These are phyloP conservation scores for Perizoma flavofasciatum DNA, from an alignment of 2,888 invertebrate species.

Conservation along the genomic window DNA sequence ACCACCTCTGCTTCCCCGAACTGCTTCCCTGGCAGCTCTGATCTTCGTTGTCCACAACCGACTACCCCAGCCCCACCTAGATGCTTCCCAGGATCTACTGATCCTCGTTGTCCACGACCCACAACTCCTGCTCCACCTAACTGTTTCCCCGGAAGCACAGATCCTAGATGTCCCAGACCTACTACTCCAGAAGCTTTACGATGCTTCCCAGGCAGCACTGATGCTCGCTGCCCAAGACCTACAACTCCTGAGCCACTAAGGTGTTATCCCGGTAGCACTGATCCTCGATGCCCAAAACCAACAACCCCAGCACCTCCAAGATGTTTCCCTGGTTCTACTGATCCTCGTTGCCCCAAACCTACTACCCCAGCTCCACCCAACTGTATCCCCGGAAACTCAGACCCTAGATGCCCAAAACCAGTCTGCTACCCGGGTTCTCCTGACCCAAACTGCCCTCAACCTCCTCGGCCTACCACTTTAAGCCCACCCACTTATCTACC, in stretches of 20 bases:
- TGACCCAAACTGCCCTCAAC: constrained; percentile 51
- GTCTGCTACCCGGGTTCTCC: constrained; percentile 45
- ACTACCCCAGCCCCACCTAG: not conserved
- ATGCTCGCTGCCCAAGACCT: constrained; percentile 33
- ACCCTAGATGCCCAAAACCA: constrained; percentile 40
- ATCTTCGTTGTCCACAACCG: constrained; percentile 29
- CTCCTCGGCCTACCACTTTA: constrained; percentile 40
- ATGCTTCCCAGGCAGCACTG: constrained; percentile 30
- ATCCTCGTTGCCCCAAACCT: constrained; percentile 43
- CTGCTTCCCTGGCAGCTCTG: constrained; percentile 37
- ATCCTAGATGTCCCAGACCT: constrained; percentile 44
- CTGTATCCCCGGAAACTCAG: constrained; percentile 42
- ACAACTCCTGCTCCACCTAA: constrained; percentile 40
- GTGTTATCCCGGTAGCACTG: constrained; percentile 30
- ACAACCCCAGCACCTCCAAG: constrained; percentile 9
- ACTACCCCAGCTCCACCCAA: constrained; percentile 41
- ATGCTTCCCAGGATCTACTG: constrained; percentile 46
- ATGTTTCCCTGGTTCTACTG: constrained; percentile 55
- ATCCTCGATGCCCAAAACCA: constrained; percentile 27
- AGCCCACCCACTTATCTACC: constrained; percentile 43
- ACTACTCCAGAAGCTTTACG: constrained; percentile 47
- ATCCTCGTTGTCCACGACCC: constrained; percentile 37
- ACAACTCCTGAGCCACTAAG: constrained; percentile 42
- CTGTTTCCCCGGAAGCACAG: constrained; percentile 43
- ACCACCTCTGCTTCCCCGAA: constrained; percentile 31